phyloP scores from a whole-genome alignment of 2,797 vertebrate genomes.

The Kryptolebias ocellatus region DNA sequence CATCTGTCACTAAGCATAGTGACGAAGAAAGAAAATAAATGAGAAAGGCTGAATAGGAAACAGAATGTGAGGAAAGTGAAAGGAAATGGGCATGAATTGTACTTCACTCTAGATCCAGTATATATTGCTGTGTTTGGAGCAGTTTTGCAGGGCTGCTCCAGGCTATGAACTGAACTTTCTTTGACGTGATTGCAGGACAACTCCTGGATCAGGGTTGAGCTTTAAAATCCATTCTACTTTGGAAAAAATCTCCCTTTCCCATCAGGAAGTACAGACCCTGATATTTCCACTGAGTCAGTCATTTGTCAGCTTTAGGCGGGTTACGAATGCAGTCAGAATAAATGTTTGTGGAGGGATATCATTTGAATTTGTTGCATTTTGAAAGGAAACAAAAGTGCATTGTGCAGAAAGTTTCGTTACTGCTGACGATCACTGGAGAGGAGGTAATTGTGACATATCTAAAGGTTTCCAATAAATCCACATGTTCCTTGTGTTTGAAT shows the following conservation, averaged over 20 bases:
- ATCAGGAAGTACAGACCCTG: constrained; percentile 4
- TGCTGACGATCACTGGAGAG: constrained; percentile 25
- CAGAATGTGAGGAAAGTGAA: constrained; percentile 27
- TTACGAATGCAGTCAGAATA: background rate
- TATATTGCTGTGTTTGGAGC: constrained; percentile 37
- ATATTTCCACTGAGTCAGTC: constrained; percentile 1
- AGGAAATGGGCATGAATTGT: constrained; percentile 33
- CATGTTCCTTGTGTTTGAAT: constrained; percentile 42
- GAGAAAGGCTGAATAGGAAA: constrained; percentile 24
- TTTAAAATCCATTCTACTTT: constrained; percentile 13
- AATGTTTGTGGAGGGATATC: constrained; percentile 10
- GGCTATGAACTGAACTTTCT: constrained; percentile 27
- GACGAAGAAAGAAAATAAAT: constrained; percentile 25
- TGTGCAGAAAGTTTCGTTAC: constrained; percentile 18
- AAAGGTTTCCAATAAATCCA: constrained; percentile 42
- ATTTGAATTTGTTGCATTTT: constrained; percentile 9
- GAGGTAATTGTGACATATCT: constrained; percentile 28
- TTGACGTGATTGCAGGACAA: constrained; percentile 39
- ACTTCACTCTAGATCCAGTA: constrained; percentile 39
- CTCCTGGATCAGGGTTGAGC: constrained; percentile 15
- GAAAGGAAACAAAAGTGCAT: constrained; percentile 15
- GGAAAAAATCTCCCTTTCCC: constrained; percentile 11
- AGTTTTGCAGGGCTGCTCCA: constrained; percentile 18
- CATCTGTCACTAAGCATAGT: background rate
- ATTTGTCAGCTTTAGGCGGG: constrained; percentile 20